These are phyloP conservation scores for Mythimna loreyi DNA, from an alignment of 2,888 invertebrate species.

Conservation along the genomic window DNA sequence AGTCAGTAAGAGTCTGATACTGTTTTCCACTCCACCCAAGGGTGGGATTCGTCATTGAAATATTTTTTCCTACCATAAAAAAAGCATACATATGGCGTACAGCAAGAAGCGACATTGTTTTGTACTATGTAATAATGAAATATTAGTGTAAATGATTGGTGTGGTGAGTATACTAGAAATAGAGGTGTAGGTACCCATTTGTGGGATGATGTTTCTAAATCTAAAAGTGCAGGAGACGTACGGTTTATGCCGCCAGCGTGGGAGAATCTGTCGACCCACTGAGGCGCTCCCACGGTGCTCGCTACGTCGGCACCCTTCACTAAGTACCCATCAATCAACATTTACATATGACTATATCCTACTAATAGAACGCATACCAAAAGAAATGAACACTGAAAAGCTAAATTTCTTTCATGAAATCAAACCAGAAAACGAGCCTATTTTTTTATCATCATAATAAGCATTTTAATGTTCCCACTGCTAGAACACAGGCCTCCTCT, in stretches of 20 bases:
- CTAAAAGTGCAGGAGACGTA: constrained; percentile 67
- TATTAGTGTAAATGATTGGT: constrained; percentile 29
- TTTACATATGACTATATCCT: not conserved
- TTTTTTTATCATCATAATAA: too few species aligned
- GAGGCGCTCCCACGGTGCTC: constrained; percentile 67
- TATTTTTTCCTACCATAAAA: too few species aligned
- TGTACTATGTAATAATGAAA: too few species aligned
- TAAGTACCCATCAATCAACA: constrained; percentile 37
- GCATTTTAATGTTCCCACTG: too few species aligned
- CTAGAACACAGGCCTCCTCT: too few species aligned
- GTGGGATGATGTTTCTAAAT: constrained; percentile 57
- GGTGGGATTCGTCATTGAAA: too few species aligned
- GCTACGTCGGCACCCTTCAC: constrained; percentile 65
- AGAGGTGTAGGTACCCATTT: constrained; percentile 48
- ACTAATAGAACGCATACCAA: constrained; percentile 1
- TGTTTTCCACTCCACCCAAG: too few species aligned
- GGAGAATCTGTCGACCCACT: constrained; percentile 69
- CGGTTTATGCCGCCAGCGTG: constrained; percentile 62
- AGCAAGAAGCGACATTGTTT: too few species aligned
- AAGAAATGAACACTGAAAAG: not conserved
- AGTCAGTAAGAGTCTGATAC: too few species aligned
- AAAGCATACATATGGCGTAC: too few species aligned
- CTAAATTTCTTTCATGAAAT: constrained; percentile 2
- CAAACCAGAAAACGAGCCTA: too few species aligned
- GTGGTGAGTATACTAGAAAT: too few species aligned